Evolutionary conservation across 92 coral and sea anemone species (phyloP).

Genomic region (Epizoanthus scotinus): DNA sequence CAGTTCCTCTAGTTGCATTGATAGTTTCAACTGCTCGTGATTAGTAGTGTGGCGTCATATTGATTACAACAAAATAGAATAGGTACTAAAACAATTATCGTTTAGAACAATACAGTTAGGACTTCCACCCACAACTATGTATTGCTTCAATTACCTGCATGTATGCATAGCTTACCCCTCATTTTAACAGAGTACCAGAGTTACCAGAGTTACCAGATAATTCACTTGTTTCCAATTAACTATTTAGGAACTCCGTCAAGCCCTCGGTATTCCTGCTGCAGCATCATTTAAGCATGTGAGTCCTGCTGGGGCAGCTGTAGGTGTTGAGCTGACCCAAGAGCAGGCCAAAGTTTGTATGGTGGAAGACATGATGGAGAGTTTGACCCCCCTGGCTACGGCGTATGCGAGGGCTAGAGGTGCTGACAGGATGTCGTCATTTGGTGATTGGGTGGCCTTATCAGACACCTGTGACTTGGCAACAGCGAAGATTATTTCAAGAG

Average conservation of each 20-base stretch:
- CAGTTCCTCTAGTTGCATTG: too few species aligned
- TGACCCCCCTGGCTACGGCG: conserved; percentile 93
- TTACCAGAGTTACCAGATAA: background rate
- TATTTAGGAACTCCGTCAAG: conserved; percentile 79
- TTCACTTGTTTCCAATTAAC: background rate
- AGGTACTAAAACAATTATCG: too few species aligned
- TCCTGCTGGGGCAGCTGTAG: conserved; percentile 99
- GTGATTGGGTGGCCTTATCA: conserved; percentile 98
- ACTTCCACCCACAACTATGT: too few species aligned
- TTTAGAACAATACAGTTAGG: too few species aligned
- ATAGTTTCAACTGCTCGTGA: too few species aligned
- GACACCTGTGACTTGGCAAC: conserved; percentile 91
- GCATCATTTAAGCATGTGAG: conserved; percentile 98
- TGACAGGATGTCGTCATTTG: conserved; percentile 99
- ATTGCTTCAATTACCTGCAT: too few species aligned
- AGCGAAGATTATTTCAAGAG: conserved; percentile 94
- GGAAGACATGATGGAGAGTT: conserved; percentile 84
- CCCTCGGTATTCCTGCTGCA: conserved; percentile 88
- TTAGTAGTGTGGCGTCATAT: too few species aligned
- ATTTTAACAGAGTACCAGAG: too few species aligned
- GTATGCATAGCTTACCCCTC: too few species aligned
- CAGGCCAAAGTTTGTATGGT: conserved; percentile 98
- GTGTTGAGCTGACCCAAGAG: conserved; percentile 71
- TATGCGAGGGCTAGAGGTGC: conserved; percentile 99
- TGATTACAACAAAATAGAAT: too few species aligned